Percentiles rank a stretch among this genome's conserved stretches.
These are phyloP conservation scores for Thera britannica DNA, from an alignment of 2,888 invertebrate species.

Conservation along the genomic window DNA sequence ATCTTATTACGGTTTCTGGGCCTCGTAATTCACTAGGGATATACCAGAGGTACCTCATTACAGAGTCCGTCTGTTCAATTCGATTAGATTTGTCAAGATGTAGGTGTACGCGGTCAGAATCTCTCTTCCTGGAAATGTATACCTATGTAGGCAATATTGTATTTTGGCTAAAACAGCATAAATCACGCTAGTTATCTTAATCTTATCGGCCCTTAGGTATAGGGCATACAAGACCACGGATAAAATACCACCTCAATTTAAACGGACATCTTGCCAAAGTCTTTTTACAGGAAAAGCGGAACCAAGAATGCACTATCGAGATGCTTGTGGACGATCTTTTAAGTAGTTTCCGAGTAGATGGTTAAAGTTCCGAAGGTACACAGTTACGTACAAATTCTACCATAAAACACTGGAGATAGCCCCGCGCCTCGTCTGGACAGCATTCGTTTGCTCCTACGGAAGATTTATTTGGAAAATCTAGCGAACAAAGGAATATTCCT, in stretches of 20 bases:
- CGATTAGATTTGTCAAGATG: conserved; percentile 27
- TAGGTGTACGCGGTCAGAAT: neutral
- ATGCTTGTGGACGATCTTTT: conserved; percentile 33
- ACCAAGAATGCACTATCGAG: conserved; percentile 27
- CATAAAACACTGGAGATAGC: conserved; percentile 49
- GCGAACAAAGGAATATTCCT: conserved; percentile 61
- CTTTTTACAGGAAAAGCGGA: conserved; percentile 16
- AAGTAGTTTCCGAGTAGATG: conserved; percentile 38
- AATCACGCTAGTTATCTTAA: no score
- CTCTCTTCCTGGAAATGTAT: no score
- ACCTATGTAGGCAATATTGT: neutral
- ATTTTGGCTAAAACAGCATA: neutral
- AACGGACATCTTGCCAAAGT: conserved; percentile 6
- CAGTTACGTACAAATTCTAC: conserved; percentile 42
- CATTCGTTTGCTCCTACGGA: conserved; percentile 50
- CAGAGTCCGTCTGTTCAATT: conserved; percentile 22
- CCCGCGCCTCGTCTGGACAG: conserved; percentile 45
- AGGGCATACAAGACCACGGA: no score
- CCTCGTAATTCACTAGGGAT: conserved; percentile 25
- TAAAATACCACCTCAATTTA: conserved; percentile 5
- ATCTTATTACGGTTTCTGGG: conserved; percentile 27
- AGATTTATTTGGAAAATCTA: conserved; percentile 62
- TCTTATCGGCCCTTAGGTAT: no score
- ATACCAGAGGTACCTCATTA: conserved; percentile 19
- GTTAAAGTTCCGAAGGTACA: conserved; percentile 38